Conservation (phyloP, 2,797 vertebrate genomes). For the Discoglossus pictus region DNA sequence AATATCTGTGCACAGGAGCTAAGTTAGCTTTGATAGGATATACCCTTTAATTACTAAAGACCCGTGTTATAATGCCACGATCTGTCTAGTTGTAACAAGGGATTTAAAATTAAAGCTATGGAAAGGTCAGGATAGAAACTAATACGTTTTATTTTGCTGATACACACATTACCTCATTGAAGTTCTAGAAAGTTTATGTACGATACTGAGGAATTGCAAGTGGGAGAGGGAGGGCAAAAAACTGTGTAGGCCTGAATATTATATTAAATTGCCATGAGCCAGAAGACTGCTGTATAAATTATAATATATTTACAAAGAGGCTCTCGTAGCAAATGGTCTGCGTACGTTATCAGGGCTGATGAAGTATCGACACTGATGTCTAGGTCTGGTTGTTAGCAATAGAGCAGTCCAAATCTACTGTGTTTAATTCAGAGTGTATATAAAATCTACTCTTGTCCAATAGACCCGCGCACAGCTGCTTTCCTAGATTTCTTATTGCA, state of each 20-base stretch:
- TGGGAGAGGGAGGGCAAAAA: background rate
- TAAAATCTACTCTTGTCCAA: slow-evolving; percentile 62
- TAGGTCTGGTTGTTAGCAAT: slow-evolving; percentile 25
- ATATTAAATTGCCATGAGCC: no score
- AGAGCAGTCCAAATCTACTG: slow-evolving; percentile 55
- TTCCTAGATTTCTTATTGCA: slow-evolving; percentile 63
- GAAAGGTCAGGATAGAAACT: slow-evolving; percentile 60
- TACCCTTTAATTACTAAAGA: background rate
- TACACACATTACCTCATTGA: slow-evolving; percentile 80
- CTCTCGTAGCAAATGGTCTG: no score
- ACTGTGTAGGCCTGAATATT: no score
- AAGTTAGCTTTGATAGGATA: background rate
- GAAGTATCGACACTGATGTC: slow-evolving; percentile 56
- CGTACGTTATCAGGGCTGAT: slow-evolving; percentile 13
- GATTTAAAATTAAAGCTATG: slow-evolving; percentile 23
- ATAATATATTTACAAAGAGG: no score
- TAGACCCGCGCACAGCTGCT: slow-evolving; percentile 59
- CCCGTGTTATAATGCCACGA: background rate
- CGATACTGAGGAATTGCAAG: slow-evolving; percentile 3
- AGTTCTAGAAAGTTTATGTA: slow-evolving; percentile 64
- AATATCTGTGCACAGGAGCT: background rate
- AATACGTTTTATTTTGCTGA: slow-evolving; percentile 56
- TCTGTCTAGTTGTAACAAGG: background rate
- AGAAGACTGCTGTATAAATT: no score
- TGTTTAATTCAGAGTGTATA: slow-evolving; percentile 69